Conservation (phyloP, 2,113 vertebrate species). For the Ascaphus truei region DNA sequence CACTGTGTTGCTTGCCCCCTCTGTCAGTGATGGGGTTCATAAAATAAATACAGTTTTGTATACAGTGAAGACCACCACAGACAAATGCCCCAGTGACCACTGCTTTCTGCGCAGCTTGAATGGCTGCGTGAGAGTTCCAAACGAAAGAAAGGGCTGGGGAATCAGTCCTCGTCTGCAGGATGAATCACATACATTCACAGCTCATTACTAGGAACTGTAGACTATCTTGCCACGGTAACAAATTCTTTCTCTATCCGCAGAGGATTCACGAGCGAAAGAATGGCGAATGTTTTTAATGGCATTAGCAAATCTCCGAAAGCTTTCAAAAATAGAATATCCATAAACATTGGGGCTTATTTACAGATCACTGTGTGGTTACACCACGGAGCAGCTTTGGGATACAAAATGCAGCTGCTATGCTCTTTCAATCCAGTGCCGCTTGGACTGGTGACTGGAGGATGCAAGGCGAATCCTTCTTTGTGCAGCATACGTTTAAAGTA, state of each 20-base stretch:
- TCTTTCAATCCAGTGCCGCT: not conserved
- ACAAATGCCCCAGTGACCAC: not conserved
- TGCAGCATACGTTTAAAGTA: too few relatives aligned
- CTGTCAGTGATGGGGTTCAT: too few relatives aligned
- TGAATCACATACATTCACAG: constrained; percentile 18
- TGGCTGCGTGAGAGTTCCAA: not conserved
- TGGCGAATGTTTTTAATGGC: constrained; percentile 10
- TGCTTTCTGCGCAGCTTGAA: not conserved
- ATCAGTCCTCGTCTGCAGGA: constrained; percentile 15
- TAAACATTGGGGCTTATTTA: constrained; percentile 11
- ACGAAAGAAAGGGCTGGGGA: not conserved
- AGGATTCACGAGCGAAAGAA: constrained; percentile 14
- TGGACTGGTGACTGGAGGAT: too few relatives aligned
- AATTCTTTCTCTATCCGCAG: constrained; percentile 20
- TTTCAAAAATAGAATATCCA: constrained; percentile 21
- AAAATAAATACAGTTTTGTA: too few relatives aligned
- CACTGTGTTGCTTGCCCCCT: too few relatives aligned
- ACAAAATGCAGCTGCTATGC: not conserved
- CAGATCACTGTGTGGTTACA: constrained; percentile 10
- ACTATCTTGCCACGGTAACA: constrained; percentile 30
- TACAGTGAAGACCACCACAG: not conserved
- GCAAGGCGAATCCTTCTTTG: too few relatives aligned
- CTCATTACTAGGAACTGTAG: constrained; percentile 11
- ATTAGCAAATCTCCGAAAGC: constrained; percentile 9
- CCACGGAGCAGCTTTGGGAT: not conserved